phyloP scores from a whole-genome alignment of 2,797 vertebrate genomes.

The Pseudochirops corinnae region DNA sequence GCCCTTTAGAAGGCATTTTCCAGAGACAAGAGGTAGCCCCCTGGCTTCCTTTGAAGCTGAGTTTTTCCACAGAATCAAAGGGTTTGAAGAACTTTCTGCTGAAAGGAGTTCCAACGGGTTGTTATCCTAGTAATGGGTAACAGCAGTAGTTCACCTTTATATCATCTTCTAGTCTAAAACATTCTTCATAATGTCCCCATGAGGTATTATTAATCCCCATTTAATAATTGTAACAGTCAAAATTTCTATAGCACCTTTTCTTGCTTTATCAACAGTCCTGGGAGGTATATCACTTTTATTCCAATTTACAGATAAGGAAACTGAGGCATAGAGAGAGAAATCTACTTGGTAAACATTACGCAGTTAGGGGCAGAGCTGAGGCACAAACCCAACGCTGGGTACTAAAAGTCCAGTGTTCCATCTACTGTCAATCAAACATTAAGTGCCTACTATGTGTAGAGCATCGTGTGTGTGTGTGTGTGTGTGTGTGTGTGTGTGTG shows the following conservation, averaged over 20 bases:
- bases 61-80: neutral
- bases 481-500: too few relatives aligned
- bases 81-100: neutral
- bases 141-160: neutral
- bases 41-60: neutral
- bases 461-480: neutral
- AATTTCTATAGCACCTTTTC: neutral
- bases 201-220: neutral
- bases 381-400: neutral
- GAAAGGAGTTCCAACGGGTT: neutral
- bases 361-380: neutral
- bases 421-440: neutral
- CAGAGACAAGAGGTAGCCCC: neutral
- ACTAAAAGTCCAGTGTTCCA: neutral
- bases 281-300: neutral
- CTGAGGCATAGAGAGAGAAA: neutral
- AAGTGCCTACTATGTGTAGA: neutral
- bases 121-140: neutral
- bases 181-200: neutral
- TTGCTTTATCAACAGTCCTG: neutral
- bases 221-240: neutral
- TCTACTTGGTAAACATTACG: neutral
- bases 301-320: neutral
- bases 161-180: neutral
- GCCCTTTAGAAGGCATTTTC: neutral